phyloP scores from a whole-genome alignment of 2,888 invertebrate species.

The Synergus japonicus region DNA sequence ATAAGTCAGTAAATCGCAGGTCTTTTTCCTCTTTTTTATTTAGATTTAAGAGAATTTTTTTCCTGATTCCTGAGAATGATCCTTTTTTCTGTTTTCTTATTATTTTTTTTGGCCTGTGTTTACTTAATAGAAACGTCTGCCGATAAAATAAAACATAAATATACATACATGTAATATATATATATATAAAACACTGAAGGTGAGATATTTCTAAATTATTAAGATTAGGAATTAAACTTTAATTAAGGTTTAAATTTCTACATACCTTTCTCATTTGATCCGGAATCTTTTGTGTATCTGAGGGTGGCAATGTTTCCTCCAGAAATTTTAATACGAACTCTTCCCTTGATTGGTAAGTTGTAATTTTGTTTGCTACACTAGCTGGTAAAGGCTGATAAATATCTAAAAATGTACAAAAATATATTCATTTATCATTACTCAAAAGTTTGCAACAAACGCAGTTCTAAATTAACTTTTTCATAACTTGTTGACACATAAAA shows the following conservation, averaged over 20 bases:
- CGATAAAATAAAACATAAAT: conserved; percentile 44
- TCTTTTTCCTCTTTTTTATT: conserved; percentile 81
- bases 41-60: conserved; percentile 82
- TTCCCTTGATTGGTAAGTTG: conserved; percentile 66
- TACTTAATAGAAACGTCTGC: conserved; percentile 75
- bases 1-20: conserved; percentile 82
- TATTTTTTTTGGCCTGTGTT: conserved; percentile 74
- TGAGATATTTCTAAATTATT: too few relatives aligned
- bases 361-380: conserved; percentile 60
- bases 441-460: neutral
- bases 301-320: conserved; percentile 67
- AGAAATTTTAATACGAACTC: conserved; percentile 70
- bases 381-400: conserved; percentile 59
- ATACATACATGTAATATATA: neutral
- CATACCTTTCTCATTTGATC: conserved; percentile 74
- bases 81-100: conserved; percentile 78
- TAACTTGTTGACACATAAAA: too few relatives aligned
- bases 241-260: too few relatives aligned
- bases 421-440: neutral
- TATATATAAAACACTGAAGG: neutral
- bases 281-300: conserved; percentile 66
- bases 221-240: too few relatives aligned
- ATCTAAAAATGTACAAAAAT: neutral
- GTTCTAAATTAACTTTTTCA: too few relatives aligned
- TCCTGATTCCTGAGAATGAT: conserved; percentile 80